Percentiles rank a stretch among this genome's conserved stretches.
These are phyloP conservation scores for Helogale parvula DNA, from an alignment of 2,113 vertebrate species.

Conservation along the genomic window DNA sequence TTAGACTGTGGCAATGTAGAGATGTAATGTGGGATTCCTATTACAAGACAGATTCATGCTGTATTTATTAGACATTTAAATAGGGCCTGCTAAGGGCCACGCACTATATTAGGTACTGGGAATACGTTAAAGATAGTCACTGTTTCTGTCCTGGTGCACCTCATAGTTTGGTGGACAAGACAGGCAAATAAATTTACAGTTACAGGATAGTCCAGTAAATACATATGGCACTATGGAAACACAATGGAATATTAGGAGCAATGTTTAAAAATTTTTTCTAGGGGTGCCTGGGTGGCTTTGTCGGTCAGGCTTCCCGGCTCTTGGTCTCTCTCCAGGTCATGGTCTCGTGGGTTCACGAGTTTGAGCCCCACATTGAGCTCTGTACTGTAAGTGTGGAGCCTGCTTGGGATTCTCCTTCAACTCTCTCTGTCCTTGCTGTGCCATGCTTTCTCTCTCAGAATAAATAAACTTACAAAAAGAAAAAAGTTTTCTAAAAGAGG, in stretches of 20 bases:
- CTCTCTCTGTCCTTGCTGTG: too few species aligned
- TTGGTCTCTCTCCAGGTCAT: too few species aligned
- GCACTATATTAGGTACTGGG: background rate
- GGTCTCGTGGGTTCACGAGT: too few species aligned
- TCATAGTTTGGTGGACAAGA: background rate
- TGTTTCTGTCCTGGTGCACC: background rate
- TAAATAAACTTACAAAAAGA: too few species aligned
- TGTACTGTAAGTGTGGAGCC: too few species aligned
- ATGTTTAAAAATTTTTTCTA: background rate
- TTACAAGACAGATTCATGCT: background rate
- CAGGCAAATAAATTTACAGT: background rate
- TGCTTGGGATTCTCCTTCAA: too few species aligned
- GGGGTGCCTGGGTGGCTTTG: too few species aligned
- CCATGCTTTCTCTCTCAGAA: too few species aligned
- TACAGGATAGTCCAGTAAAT: background rate
- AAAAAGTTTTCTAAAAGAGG: background rate
- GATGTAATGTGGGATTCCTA: background rate
- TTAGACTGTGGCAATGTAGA: background rate
- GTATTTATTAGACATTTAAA: constrained; percentile 27
- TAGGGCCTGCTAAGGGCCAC: background rate
- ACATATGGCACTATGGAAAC: background rate
- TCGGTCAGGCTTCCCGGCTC: too few species aligned
- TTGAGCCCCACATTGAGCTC: too few species aligned
- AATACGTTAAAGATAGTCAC: background rate
- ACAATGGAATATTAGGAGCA: background rate